Base-by-base conservation (phyloP, 2,113 vertebrate species). In the Daubentonia madagascariensis region DNA sequence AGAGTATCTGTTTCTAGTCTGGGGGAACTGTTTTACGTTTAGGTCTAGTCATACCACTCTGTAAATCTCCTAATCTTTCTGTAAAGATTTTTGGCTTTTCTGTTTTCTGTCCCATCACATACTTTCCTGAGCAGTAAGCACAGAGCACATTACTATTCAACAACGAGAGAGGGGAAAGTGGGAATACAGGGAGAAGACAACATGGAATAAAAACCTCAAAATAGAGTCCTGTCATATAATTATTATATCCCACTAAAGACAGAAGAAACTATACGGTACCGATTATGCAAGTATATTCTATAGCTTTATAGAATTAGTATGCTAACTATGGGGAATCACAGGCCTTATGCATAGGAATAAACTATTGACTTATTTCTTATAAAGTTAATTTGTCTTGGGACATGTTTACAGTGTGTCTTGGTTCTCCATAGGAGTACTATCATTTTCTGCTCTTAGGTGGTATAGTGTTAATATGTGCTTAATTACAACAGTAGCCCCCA, bases 131-230 rank as follows among this genome's bases (percentile, higher is more conserved):
- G 88, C 32, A 45, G 63, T 35, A 75, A 91, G 54, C 76, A 85
- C n/a, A 88, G 59, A 88, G 4, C 48, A 61, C 32, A 43, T 6
- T 37, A 37, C 65, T 76, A 28, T 35, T 89, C 59, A 70, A 50
- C 12, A 61, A 50, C 12, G 54, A 67, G 6, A 83, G 59, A 85
- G 68, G 43, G 43, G 20, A 89, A 75, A 94, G n/a, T 78, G 37
- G 45, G 70, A 91, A 72, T 45, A 48, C 50, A 45, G 35, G 73
- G 67, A 93, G 59, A 84, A 93, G 40, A 92, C 11, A 92, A 78
- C n/a, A 4, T 86, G 32, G n/a, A 28, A 61, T 54, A 79, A 96
- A 95, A 57, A 80, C 81, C 50, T 90, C n/a, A 87, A 93, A 93
- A 73, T 16, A 54, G 23, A 95, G 57, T 63, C 17, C 35, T 37